phyloP scores from a whole-genome alignment of 1,140 invertebrate genomes.

The Brachionus rotundiformis region DNA sequence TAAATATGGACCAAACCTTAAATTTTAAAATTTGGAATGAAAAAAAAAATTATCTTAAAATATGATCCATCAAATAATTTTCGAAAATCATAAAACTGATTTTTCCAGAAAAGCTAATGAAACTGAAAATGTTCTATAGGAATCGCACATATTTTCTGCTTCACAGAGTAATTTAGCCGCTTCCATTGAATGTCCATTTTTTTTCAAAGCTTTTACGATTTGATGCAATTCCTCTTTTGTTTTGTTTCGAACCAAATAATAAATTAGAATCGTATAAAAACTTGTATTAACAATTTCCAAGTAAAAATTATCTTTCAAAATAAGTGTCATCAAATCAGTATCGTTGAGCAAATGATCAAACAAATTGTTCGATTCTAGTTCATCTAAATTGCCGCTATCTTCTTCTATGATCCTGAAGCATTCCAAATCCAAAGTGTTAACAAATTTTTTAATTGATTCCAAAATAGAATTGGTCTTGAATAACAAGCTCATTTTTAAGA shows the following conservation, averaged over 20 bases:
- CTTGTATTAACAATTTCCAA: conserved; percentile 4
- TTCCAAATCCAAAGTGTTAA: background rate
- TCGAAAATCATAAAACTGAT: too few relatives aligned
- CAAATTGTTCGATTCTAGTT: background rate
- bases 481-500: conserved; percentile 32
- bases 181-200: conserved; percentile 32
- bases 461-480: background rate
- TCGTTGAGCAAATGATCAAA: background rate
- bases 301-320: conserved; percentile 17
- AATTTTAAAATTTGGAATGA: too few relatives aligned
- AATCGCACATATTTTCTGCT: background rate
- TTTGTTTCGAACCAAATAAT: conserved; percentile 3
- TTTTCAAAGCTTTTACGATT: conserved; percentile 17
- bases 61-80: too few relatives aligned
- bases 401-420: background rate
- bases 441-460: conserved; percentile 14
- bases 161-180: conserved; percentile 9
- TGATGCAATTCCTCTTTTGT: background rate
- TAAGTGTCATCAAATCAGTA: background rate
- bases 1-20: too few relatives aligned
- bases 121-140: background rate
- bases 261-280: background rate
- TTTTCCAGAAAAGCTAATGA: conserved; percentile 16
- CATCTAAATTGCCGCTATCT: background rate
- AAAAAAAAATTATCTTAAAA: too few relatives aligned